Conservation (phyloP, 2,888 invertebrate genomes). For the Halocaridina rubra region DNA sequence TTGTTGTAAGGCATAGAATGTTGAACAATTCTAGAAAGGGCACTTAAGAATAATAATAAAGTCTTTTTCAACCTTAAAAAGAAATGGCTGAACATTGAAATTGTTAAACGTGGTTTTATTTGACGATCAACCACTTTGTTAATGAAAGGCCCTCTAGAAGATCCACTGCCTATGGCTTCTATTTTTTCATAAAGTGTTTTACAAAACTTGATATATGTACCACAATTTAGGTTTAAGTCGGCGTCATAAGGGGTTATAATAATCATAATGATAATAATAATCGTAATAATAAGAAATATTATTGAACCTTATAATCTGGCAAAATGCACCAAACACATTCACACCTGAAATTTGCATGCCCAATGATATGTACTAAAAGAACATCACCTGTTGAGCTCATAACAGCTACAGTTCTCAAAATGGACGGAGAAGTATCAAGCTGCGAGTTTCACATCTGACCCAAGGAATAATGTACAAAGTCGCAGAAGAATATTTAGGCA, state of each 20-base stretch:
- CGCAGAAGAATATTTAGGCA: constrained; percentile 24
- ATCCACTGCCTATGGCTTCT: constrained; percentile 5
- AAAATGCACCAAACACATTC: constrained; percentile 19
- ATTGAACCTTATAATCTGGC: constrained; percentile 9
- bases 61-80: constrained; percentile 27
- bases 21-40: constrained; percentile 52
- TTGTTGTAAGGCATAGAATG: constrained; percentile 56
- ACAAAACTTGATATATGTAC: too few species aligned
- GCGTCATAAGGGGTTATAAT: neutral
- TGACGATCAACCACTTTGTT: constrained; percentile 6
- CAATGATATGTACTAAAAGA: constrained; percentile 55
- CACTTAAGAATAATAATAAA: constrained; percentile 33
- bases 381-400: constrained; percentile 57
- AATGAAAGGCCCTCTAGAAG: constrained; percentile 48
- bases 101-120: constrained; percentile 12
- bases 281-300: constrained; percentile 12
- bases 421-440: constrained; percentile 53
- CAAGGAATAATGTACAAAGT: constrained; percentile 20
- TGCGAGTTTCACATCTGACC: constrained; percentile 31
- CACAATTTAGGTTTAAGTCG: neutral
- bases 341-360: constrained; percentile 51
- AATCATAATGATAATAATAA: too few species aligned
- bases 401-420: constrained; percentile 57
- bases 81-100: constrained; percentile 20
- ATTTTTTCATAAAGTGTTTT: too few species aligned